Percentiles rank a stretch among this genome's conserved stretches.
Evolutionary conservation across 2,113 vertebrate species (phyloP).

Genomic region (Mormyrus iriodes): DNA sequence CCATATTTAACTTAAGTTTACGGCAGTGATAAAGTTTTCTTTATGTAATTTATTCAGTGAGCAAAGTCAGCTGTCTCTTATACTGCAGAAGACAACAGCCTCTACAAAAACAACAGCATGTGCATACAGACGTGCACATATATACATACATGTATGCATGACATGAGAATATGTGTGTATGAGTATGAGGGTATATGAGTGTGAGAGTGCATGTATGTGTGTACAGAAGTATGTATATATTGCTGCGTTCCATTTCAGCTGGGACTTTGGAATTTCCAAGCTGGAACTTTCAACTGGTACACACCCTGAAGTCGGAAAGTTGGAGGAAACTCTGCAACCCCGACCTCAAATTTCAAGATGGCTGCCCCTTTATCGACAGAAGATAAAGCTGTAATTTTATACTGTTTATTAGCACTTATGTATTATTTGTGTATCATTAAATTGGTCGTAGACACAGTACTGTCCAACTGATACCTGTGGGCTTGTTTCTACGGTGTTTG

Average conservation of each 20-base stretch:
- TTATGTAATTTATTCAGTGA: conserved; percentile 39
- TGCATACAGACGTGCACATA: conserved; percentile 32
- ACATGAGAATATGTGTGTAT: conserved; percentile 53
- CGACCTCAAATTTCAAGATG: too few relatives aligned
- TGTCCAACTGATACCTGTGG: too few relatives aligned
- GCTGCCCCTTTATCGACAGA: too few relatives aligned
- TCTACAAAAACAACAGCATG: conserved; percentile 37
- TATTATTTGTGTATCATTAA: too few relatives aligned
- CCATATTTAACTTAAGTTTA: neutral
- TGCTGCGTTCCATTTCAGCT: neutral
- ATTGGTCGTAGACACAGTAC: too few relatives aligned
- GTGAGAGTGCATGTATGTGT: conserved; percentile 26
- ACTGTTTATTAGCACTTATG: too few relatives aligned
- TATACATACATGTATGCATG: neutral
- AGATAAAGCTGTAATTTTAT: too few relatives aligned
- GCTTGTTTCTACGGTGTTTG: too few relatives aligned
- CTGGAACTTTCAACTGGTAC: neutral
- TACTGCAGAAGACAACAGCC: conserved; percentile 40
- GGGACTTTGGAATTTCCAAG: neutral
- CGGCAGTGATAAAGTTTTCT: neutral
- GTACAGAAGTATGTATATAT: neutral
- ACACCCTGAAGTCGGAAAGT: neutral
- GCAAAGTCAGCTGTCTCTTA: conserved; percentile 42
- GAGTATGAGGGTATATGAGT: neutral
- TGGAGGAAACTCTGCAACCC: too few relatives aligned